These are phyloP conservation scores for Crotalus horridus DNA, from an alignment of 2,113 vertebrate species.

Conservation along the genomic window DNA sequence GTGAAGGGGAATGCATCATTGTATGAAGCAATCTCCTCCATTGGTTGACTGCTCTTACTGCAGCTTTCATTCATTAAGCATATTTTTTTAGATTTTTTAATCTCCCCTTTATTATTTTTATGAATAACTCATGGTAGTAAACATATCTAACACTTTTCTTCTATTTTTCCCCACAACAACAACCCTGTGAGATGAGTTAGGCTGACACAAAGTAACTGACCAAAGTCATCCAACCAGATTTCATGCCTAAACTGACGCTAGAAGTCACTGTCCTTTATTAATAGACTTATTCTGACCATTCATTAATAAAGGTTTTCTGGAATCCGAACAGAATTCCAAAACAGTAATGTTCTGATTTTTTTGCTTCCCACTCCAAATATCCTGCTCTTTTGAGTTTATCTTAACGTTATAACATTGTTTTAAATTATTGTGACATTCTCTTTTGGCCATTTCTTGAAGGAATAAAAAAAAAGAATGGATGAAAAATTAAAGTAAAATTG, in stretches of 20 bases:
- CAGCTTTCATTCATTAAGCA: not conserved
- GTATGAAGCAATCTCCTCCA: not conserved
- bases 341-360: not conserved
- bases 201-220: not conserved
- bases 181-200: not conserved
- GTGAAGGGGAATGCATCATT: not conserved
- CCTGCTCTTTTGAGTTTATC: not conserved
- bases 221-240: not conserved
- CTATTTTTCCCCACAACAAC: not conserved
- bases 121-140: not conserved
- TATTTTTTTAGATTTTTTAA: not conserved
- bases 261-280: not conserved
- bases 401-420: not conserved
- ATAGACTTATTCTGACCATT: not conserved
- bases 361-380: not conserved
- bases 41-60: not conserved
- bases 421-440: not conserved
- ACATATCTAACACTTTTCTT: not conserved
- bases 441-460: not conserved
- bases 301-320: not conserved
- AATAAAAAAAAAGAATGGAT: not conserved
- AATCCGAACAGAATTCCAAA: not conserved
- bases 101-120: not conserved
- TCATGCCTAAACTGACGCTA: not conserved
- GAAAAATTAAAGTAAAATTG: not conserved